Evolutionary conservation across 2,888 invertebrate genomes (phyloP), one percentile per base, ranked within the genome.

Genomic region (Zeuzera pyrina): DNA sequence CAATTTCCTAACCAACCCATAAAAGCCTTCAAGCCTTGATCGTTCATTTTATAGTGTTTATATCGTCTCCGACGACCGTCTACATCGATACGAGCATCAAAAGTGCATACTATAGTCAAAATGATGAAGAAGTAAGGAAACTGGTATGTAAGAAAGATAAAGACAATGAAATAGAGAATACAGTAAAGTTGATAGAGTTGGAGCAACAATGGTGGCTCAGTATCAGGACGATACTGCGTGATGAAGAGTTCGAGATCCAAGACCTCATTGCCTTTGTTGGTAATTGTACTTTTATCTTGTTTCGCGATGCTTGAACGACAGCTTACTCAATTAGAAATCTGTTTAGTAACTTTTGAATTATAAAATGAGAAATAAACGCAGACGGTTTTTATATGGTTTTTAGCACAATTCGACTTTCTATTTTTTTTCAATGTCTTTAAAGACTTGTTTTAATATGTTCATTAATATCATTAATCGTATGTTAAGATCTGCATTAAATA

Each of bases 11-110:
- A n/a, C n/a, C n/a, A n/a, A n/a, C n/a, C n/a, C n/a, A n/a, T 24
- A 22, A 26, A 15, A 42, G 43, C 39, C 47, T 37, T 16, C 24
- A 36, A 47, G 62, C 55, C 65, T 67, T 57, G 61, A 57, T 55
- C 49, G 43, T 43, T 50, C 39, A 52, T 56, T 37, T 69, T 70
- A 12, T 70, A 70, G 87, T 88, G 38, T 85, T 70, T 46, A 76
- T 88, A 48, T 77, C 87, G 11, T 87, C 87, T 13, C 73, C 86
- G 25, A 84, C 87, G 33, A 81, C 62, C 47, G 79, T 87, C 33
- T 86, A 86, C 56, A 65, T 88, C 47, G 63, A 63, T 25, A 84
- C 84, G 31, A 73, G 66, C 39, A 58, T 54, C 33, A 74, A 78
- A 51, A 71, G 67, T 22, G 54, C 71, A 25, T 66, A 73, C 68